Base-by-base conservation (phyloP, 2,888 invertebrate genomes). In the Mamestra brassicae region DNA sequence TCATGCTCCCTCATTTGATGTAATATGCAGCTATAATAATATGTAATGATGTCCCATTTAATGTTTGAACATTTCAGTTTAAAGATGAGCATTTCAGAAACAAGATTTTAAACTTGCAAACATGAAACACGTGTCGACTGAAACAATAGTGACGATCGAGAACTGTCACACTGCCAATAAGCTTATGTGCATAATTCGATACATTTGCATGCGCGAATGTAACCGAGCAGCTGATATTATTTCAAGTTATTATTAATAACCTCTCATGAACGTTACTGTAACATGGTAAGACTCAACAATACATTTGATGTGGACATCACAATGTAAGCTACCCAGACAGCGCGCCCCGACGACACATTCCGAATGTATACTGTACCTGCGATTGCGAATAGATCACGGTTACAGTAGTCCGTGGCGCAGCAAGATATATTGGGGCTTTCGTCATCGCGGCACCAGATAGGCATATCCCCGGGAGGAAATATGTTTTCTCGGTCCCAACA, bases 341-440 rank as follows among this genome's bases (percentile, higher is more conserved):
- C 84, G 85, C 88, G 89, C 87, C 91, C 92, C 85, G 90, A 93
- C 92, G 91, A 89, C 92, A 94, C 93, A 93, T 92, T 92, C 91
- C 89, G 87, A 85, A 89, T 83, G 80, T 84, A 87, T 91, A 92
- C 93, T 92, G 92, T 95, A 96, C 96, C 96, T 95, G 93, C 86
- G 89, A 92, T 95, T 95, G 93, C 86, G 89, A 92, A 89, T 88
- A 92, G 85, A 90, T 90, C 89, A 90, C 92, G 93, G 92, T 98
- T 98, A 97, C 98, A 98, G 97, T 97, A 97, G 97, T 98, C 98
- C 93, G 97, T 96, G 90, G 97, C 93, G 96, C 98, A 98, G 97
- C 98, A 98, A 87, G 91, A 91, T 84, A 96, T 94, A 90, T 93
- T 94, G 81, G 92, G 90, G 71, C 90, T 90, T 86, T 94, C 93